Evolutionary conservation across 2,797 vertebrate genomes (phyloP).

Genomic region (Pseudocheirus occidentalis): DNA sequence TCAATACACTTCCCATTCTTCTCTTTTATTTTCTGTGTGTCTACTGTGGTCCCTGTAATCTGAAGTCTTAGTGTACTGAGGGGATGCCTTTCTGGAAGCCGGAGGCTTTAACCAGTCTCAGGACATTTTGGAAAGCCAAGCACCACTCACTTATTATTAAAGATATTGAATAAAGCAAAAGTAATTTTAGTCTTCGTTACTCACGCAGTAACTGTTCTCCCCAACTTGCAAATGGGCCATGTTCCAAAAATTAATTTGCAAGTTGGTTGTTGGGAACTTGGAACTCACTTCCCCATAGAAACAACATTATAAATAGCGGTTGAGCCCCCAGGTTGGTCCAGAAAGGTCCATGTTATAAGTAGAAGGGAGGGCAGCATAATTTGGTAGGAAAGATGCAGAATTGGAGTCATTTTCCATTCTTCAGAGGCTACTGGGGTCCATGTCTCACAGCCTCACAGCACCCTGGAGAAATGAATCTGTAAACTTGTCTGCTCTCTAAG

Average conservation of each 20-base stretch:
- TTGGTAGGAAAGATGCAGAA: background rate
- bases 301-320: background rate
- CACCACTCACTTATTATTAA: background rate
- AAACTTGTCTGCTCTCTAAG: background rate
- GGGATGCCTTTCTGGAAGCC: background rate
- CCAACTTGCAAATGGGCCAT: background rate
- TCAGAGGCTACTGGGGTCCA: background rate
- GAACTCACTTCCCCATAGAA: background rate
- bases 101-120: background rate
- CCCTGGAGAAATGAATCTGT: background rate
- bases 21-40: background rate
- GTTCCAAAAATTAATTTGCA: constrained; percentile 10
- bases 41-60: background rate
- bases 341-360: background rate
- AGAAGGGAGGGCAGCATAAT: background rate
- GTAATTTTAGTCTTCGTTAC: background rate
- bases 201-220: background rate
- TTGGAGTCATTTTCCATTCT: background rate
- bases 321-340: background rate
- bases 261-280: background rate
- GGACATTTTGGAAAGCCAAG: background rate
- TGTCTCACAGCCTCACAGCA: background rate
- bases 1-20: background rate
- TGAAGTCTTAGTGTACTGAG: background rate
- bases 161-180: background rate